Evolutionary conservation across 2,888 invertebrate species (phyloP), one percentile per base, ranked within the genome.

Genomic region (Drosophila limbata): DNA sequence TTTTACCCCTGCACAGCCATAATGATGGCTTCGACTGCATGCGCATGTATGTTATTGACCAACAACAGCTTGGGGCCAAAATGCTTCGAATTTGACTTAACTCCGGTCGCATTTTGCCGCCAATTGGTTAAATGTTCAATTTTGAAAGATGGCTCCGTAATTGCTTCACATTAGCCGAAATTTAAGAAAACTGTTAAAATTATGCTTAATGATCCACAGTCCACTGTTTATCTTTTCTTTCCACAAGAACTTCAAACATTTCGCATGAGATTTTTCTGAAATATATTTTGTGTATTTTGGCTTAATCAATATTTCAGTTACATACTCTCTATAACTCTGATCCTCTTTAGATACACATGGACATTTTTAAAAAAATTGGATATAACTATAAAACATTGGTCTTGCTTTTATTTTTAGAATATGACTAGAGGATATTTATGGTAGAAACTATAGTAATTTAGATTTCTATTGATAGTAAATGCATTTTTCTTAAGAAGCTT

Each of bases 91-190:
- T 69, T 57, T 53, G 45, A 25, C 64, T 62, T 56, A 52, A 48
- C 51, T 56, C 19, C 35, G 69, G 69, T 74, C 50, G 63, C 48
- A 69, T 82, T 64, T 77, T 73, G 73, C 89, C 84, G 89, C 73
- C 89, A 85, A 89, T 89, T 84, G 89, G 85, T 75, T 85, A 82
- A 77, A 77, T 77, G 88, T 70, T 88, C 76, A 78, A 76, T 73
- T 77, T 79, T 79, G 82, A 77, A 87, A 87, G 72, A 87, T 84
- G 77, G 70, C 60, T 63, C 52, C 81, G 73, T 86, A 86, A 86
- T 86, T 89, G 88, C 88, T 85, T 63, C 89, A 77, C 77, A 86
- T 89, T 89, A 86, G 78, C 88, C 61, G 76, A 77, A 84, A 86
- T 84, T 87, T 77, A 65, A 61, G 80, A 89, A 84, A 86, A 82